Base-by-base conservation (phyloP, 2,888 invertebrate species). In the Drosophila maculinotata region DNA sequence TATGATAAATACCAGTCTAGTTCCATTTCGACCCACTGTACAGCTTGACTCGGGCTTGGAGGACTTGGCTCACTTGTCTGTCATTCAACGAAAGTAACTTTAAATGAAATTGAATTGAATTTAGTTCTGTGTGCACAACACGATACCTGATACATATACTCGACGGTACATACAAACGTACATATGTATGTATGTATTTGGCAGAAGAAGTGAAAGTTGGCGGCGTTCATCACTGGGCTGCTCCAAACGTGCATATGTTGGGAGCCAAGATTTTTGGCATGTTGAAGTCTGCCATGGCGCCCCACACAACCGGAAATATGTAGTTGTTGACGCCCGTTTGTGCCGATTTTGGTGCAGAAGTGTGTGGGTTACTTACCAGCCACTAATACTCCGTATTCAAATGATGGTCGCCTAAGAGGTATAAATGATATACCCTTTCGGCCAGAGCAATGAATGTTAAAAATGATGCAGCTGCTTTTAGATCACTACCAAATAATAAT, bases 71-170 rank as follows among this genome's bases (percentile, higher is more conserved):
- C 56, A 62, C 74, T 78, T 86, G 83, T 89, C 84, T 89, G 85
- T 88, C 88, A 87, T 71, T 88, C 86, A 84, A 59, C 66, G 67
- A 81, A 79, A 71, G 76, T 86, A 81, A 88, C 85, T 86, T 88
- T 86, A 86, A 86, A 88, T 85, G 87, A 87, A 86, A 86, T 86
- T 86, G 85, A 88, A 86, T 87, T 86, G 89, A 81, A 86, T 88
- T 88, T 86, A 76, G 79, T 79, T 87, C 67, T 88, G 74, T 80
- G 86, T 71, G 87, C 67, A 77, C 77, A 87, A 83, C 81, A 84
- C 81, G 87, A 81, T 65, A 81, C 77, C 71, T 63, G 66, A 49
- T 63, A n/a, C n/a, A n/a, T n/a, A 68, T 68, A 48, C 54, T 47
- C 36, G 25, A 62, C 28, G 25, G 10, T 38, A 31, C 15, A 17